Evolutionary conservation across 2,888 invertebrate species (phyloP), one percentile per base, ranked within the genome.

Genomic region (Sphaerophoria rueppellii): DNA sequence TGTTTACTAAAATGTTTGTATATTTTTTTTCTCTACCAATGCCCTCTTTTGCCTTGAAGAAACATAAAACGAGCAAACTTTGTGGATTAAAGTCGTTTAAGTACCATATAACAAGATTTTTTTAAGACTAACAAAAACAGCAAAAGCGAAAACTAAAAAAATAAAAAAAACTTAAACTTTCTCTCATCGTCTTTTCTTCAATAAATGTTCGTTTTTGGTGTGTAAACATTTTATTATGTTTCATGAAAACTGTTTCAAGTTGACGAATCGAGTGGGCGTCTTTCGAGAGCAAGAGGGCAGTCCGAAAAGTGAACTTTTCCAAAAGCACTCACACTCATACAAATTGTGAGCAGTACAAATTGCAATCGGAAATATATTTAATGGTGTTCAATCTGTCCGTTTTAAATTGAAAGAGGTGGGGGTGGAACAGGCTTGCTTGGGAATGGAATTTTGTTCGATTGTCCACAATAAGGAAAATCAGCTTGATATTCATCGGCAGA

Each of bases 171-270:
- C 54, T 2, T 12, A 71, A 81, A 75, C 52, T 74, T 79, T 65
- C 55, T 55, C 9, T 43, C 4, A 3, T 43, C 9, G 61, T 46
- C 54, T 24, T 40, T 54, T 40, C 40, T 54, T 67, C 54, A 67
- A 67, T 35, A 35, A 12, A 11, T 69, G 46, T 43, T 61, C 67
- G 63, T 35, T 58, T 58, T 54, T 40, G 54, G 61, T 76, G 71
- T 76, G 76, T 75, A 81, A 81, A 81, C 75, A 75, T 65, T 81
- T 81, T 75, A 70, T 74, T 80, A 69, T 57, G 52, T 57, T 75
- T 75, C 65, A 65, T 57, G 58, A 50, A 81, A 72, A 75, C 75
- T 63, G 70, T 70, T 71, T 75, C 50, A 40, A 11, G n/a, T 34
- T 48, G 35, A 9, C 40, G n/a, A 69, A 40, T 52, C 24, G 24